Percentiles rank a stretch among this genome's conserved stretches.
Evolutionary conservation across 2,888 invertebrate genomes (phyloP).

Genomic region (Ptycholaimellus sp.): DNA sequence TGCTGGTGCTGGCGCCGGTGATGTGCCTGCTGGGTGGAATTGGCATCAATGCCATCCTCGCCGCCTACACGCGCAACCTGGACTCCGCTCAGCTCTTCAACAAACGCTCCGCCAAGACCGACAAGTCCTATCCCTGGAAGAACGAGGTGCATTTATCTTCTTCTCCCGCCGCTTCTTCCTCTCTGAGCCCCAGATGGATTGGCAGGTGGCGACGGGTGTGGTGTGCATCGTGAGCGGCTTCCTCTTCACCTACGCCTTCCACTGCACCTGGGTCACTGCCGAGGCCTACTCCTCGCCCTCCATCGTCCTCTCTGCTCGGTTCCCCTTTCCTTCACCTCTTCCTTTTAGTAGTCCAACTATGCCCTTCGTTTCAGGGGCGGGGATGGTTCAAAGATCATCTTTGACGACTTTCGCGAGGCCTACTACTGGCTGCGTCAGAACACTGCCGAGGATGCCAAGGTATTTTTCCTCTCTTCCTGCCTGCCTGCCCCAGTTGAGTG

Average conservation of each 20-base stretch:
- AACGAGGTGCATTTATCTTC: conserved; percentile 2
- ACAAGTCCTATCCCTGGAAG: conserved; percentile 4
- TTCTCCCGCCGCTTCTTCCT: too few relatives aligned
- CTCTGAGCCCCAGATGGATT: conserved; percentile 1
- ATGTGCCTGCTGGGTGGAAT: conserved; percentile 94
- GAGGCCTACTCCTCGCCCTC: conserved; percentile 95
- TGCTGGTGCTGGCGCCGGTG: conserved; percentile 86
- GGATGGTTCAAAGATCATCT: conserved; percentile 68
- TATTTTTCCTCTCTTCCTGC: neutral
- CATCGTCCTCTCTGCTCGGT: conserved; percentile 38
- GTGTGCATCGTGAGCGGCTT: conserved; percentile 40
- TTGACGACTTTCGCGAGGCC: conserved; percentile 93
- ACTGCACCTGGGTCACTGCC: conserved; percentile 90
- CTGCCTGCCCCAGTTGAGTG: too few relatives aligned
- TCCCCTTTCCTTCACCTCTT: too few relatives aligned
- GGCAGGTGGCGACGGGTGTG: conserved; percentile 51
- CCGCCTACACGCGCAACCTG: conserved; percentile 59
- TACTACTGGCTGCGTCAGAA: conserved; percentile 96
- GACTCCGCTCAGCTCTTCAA: conserved; percentile 27
- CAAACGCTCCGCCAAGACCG: conserved; percentile 11
- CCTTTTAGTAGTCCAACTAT: too few relatives aligned
- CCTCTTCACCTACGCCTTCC: conserved; percentile 64
- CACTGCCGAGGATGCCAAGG: conserved; percentile 44
- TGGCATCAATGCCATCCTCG: conserved; percentile 57
- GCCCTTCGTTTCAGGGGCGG: conserved; percentile 45